These are phyloP conservation scores for Thamnophis sirtalis DNA, from an alignment of 2,113 vertebrate genomes.

Conservation along the genomic window DNA sequence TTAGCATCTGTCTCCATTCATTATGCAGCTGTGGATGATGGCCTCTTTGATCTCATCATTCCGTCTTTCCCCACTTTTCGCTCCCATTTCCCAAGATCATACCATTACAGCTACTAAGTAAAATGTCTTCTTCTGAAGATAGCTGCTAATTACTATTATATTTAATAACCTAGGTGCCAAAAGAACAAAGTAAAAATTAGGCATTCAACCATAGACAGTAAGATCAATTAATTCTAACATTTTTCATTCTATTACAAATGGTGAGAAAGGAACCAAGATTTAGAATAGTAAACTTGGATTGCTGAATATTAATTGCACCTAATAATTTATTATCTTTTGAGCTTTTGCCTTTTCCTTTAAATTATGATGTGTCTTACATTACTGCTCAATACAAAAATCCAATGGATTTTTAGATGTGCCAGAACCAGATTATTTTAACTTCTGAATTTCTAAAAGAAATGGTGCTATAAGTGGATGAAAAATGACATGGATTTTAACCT, in stretches of 20 bases:
- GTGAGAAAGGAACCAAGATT: not conserved
- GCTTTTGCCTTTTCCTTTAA: not conserved
- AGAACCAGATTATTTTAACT: not conserved
- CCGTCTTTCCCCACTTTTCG: not conserved
- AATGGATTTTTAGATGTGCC: not conserved
- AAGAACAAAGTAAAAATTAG: not conserved
- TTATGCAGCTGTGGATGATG: not conserved
- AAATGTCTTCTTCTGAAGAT: not conserved
- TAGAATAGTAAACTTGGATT: not conserved
- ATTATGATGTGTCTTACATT: not conserved
- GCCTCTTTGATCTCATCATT: not conserved
- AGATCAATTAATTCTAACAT: conserved; percentile 20
- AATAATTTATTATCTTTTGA: not conserved
- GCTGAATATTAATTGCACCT: not conserved
- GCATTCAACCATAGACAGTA: not conserved
- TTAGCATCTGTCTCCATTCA: not conserved
- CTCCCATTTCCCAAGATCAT: not conserved
- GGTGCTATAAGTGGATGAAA: not conserved
- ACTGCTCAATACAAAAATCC: not conserved
- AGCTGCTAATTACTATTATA: not conserved
- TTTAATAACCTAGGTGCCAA: not conserved
- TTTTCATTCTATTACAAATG: conserved; percentile 16
- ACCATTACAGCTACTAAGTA: not conserved
- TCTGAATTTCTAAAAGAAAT: not conserved
- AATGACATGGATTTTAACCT: not conserved